A percentile compares a stretch with the other conserved stretches of the same genome.
These are phyloP conservation scores for Petrolisthes cinctipes DNA, from an alignment of 2,888 invertebrate genomes.

Conservation along the genomic window DNA sequence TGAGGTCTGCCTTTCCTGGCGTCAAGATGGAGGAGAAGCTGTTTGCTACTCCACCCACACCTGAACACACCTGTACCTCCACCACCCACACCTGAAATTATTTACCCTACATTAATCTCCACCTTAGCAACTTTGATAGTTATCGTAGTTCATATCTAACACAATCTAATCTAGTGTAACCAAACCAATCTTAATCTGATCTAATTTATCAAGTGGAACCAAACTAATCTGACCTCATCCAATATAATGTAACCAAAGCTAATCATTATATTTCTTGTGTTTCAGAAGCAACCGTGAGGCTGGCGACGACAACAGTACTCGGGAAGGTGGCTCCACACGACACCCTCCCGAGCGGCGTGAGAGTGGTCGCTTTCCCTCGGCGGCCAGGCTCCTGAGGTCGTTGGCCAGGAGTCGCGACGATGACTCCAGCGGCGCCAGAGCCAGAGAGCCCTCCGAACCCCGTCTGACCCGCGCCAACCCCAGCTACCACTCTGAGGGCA, in stretches of 20 bases:
- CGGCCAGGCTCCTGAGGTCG: constrained; percentile 64
- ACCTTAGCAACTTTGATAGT: background rate
- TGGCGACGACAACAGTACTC: constrained; percentile 14
- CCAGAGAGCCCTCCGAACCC: constrained; percentile 67
- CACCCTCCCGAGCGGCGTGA: constrained; percentile 65
- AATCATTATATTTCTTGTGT: background rate
- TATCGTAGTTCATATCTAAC: background rate
- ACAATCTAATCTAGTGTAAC: background rate
- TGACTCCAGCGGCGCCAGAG: constrained; percentile 25
- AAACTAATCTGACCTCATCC: background rate
- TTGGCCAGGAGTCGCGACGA: constrained; percentile 53
- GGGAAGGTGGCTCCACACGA: constrained; percentile 25
- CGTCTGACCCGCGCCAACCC: constrained; percentile 67
- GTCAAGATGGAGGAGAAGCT: no score
- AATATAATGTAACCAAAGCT: background rate
- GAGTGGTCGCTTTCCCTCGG: constrained; percentile 64
- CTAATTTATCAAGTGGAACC: no score
- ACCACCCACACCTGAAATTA: no score
- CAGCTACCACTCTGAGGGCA: constrained; percentile 69
- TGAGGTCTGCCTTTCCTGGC: background rate
- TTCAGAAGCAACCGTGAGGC: constrained; percentile 47
- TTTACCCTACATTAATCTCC: no score
- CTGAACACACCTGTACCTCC: no score
- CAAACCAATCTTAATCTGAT: background rate
- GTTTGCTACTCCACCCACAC: no score